A percentile compares a stretch with the other conserved stretches of the same genome.
These are phyloP conservation scores for Oceanodroma tethys DNA, from an alignment of 2,113 vertebrate species.

Conservation along the genomic window DNA sequence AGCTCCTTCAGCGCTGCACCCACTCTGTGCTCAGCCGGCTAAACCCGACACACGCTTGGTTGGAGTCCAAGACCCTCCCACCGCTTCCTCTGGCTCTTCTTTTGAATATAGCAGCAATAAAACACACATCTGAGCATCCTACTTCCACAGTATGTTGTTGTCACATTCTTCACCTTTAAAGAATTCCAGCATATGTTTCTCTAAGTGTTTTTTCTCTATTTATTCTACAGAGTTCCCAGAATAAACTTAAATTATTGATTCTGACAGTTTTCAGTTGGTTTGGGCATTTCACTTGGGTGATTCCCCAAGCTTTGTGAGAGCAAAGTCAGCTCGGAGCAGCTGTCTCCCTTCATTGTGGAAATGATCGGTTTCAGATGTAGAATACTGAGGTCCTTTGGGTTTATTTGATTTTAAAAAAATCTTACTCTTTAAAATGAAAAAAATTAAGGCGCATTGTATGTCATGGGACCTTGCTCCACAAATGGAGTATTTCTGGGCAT, in stretches of 20 bases:
- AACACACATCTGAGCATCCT: slow-evolving; percentile 43
- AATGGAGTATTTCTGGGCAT: background rate
- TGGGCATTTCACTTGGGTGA: slow-evolving; percentile 25
- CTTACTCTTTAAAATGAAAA: background rate
- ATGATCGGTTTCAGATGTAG: background rate
- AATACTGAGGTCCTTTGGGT: background rate
- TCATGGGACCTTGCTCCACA: background rate
- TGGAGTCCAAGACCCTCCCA: slow-evolving; percentile 34
- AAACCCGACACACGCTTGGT: background rate
- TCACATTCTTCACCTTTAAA: slow-evolving; percentile 56
- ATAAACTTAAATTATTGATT: slow-evolving; percentile 44
- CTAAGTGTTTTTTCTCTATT: background rate
- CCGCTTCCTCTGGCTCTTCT: slow-evolving; percentile 20
- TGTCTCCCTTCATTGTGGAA: background rate
- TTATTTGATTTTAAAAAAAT: background rate
- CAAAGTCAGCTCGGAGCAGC: background rate
- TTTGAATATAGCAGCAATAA: background rate
- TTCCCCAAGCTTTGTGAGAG: slow-evolving; percentile 8
- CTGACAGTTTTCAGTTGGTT: slow-evolving; percentile 32
- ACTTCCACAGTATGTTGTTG: slow-evolving; percentile 57
- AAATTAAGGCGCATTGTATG: accelerated
- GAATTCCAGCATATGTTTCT: slow-evolving; percentile 50
- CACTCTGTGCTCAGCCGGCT: background rate
- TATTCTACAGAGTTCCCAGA: background rate
- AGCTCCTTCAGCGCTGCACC: background rate